These are phyloP conservation scores for Lampris incognitus DNA, from an alignment of 2,113 vertebrate species.

Conservation along the genomic window DNA sequence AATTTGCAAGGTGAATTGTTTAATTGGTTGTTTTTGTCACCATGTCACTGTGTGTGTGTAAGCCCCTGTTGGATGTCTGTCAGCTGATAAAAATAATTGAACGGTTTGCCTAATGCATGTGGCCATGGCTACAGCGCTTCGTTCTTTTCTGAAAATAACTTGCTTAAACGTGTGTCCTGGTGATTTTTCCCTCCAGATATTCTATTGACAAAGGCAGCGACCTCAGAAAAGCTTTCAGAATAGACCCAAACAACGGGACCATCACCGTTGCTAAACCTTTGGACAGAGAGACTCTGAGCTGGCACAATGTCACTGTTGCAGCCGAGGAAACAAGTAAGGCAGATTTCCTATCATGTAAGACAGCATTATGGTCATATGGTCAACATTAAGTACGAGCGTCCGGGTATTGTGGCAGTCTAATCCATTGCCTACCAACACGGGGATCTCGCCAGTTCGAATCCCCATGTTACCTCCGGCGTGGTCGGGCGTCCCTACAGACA, in stretches of 20 bases:
- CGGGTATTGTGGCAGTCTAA: too few relatives aligned
- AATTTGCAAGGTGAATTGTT: slow-evolving; percentile 17
- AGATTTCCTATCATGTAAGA: slow-evolving; percentile 7
- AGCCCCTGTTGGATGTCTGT: slow-evolving; percentile 63
- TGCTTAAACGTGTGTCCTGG: slow-evolving; percentile 48
- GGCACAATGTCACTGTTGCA: slow-evolving; percentile 90
- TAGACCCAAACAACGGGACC: slow-evolving; percentile 88
- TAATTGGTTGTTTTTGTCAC: slow-evolving; percentile 19
- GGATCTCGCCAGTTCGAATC: too few relatives aligned
- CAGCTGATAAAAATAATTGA: slow-evolving; percentile 49
- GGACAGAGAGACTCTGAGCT: slow-evolving; percentile 88
- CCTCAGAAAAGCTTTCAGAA: slow-evolving; percentile 82
- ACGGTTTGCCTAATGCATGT: slow-evolving; percentile 69
- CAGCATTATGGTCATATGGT: neutral
- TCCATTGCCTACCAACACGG: too few relatives aligned
- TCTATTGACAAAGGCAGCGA: slow-evolving; percentile 79
- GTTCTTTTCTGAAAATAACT: slow-evolving; percentile 60
- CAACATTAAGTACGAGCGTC: neutral
- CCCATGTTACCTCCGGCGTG: too few relatives aligned
- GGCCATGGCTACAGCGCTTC: slow-evolving; percentile 50
- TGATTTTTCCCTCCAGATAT: slow-evolving; percentile 83
- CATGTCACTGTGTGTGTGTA: slow-evolving; percentile 31
- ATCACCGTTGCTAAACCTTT: slow-evolving; percentile 82
- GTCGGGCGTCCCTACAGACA: too few relatives aligned
- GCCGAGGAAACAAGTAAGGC: slow-evolving; percentile 91